Evolutionary conservation across 2,888 invertebrate species (phyloP), one percentile per base, ranked within the genome.

Genomic region (Amblyjoppa proteus): DNA sequence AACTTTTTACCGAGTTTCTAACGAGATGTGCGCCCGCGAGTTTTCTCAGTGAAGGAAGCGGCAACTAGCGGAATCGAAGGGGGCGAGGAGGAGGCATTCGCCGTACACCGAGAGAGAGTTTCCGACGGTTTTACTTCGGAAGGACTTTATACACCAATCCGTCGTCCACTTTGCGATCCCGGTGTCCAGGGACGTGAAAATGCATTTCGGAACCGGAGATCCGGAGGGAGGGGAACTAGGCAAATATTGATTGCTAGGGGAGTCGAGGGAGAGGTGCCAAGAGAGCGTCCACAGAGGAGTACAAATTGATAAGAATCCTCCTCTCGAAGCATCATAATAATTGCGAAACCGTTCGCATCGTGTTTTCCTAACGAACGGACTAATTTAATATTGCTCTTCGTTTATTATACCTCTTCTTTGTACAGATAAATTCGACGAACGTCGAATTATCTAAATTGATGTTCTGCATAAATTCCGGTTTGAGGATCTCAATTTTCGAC

Each of bases 1-100:
- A 85, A 90, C 84, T 90, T 91, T 89, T 88, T 90, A 79, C 88
- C 87, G 89, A 91, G 88, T 90, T 90, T 91, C 88, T 91, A 91
- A 91, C 90, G 90, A 90, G 90, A 90, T 89, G 90, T 88, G 84
- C 82, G 58, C 58, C 61, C 51, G 73, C 34, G 68, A 80, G 73
- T 80, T 78, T 83, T 74, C 61, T 64, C 53, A 41, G 76, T 73
- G 66, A 58, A 58, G 53, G 64, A 66, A 51, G 45, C 49, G 49
- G 66, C 51, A 45, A 41, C 58, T 64, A 69, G 53, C 45, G 74
- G 68, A 79, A 74, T 75, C 68, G 81, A 68, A 70, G 76, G 70
- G 69, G 38, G 25, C 28, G 58, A 75, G 53, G 74, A 66, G 58
- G 83, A 76, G 64, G 53, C 56, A 71, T 68, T 73, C 25, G 58